phyloP scores from a whole-genome alignment of 1,140 invertebrate genomes.

The Solenopsis fugax region DNA sequence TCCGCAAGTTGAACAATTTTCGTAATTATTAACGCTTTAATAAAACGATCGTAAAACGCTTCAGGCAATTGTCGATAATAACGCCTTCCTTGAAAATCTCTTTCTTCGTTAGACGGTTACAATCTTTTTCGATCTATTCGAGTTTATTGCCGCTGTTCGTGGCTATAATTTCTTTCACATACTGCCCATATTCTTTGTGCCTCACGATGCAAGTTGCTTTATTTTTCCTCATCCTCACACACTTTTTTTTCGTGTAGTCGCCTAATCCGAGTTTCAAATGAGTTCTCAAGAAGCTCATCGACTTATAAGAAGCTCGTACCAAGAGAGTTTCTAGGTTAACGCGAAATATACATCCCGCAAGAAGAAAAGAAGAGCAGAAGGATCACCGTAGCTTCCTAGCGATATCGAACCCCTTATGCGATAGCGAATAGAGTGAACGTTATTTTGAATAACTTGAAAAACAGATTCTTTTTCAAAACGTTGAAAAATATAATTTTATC shows the following conservation, averaged over 20 bases:
- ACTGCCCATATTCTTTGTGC: neutral
- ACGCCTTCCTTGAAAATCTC: neutral
- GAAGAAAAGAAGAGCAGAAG: slow-evolving; percentile 69
- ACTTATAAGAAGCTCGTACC: slow-evolving; percentile 82
- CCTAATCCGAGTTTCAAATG: slow-evolving; percentile 85
- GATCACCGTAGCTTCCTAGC: slow-evolving; percentile 24
- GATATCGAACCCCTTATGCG: slow-evolving; percentile 11
- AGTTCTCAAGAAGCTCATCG: slow-evolving; percentile 83
- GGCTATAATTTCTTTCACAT: slow-evolving; percentile 4
- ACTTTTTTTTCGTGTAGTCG: slow-evolving; percentile 39
- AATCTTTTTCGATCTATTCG: neutral
- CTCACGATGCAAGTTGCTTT: neutral
- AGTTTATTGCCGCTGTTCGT: neutral
- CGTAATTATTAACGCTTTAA: slow-evolving; percentile 44
- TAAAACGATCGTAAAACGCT: neutral
- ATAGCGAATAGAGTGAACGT: slow-evolving; percentile 59
- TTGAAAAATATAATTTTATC: neutral
- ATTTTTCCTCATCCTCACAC: slow-evolving; percentile 30
- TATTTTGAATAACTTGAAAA: slow-evolving; percentile 67
- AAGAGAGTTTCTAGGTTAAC: slow-evolving; percentile 80
- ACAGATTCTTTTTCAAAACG: slow-evolving; percentile 46
- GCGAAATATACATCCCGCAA: slow-evolving; percentile 74
- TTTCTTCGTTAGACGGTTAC: slow-evolving; percentile 40
- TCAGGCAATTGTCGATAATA: slow-evolving; percentile 4
- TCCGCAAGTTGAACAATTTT: slow-evolving; percentile 29